These are phyloP conservation scores for Falco concolor DNA, from an alignment of 2,797 vertebrate genomes.

Conservation along the genomic window DNA sequence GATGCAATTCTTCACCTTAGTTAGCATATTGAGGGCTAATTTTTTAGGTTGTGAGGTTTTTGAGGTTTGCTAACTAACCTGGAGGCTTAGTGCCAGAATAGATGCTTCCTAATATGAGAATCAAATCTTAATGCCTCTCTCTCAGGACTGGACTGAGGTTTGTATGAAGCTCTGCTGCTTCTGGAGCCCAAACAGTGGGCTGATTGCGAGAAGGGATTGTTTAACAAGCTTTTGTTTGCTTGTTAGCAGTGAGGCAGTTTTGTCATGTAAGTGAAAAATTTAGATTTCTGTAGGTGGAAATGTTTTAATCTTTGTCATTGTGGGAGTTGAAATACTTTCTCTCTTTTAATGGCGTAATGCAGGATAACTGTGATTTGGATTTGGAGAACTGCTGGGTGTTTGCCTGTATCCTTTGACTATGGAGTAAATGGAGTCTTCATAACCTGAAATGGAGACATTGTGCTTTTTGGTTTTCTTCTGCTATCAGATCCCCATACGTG, in stretches of 20 bases:
- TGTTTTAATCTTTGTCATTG: slow-evolving; percentile 32
- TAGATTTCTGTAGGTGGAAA: background rate
- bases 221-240: background rate
- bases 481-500: slow-evolving; percentile 67
- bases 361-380: background rate
- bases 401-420: background rate
- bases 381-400: background rate
- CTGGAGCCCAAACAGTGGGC: slow-evolving; percentile 7
- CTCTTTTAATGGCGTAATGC: background rate
- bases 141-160: background rate
- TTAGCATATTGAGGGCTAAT: background rate
- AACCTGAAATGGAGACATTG: background rate
- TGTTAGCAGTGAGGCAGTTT: background rate
- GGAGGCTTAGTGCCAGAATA: background rate
- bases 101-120: background rate
- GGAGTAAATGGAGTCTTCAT: background rate
- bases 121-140: background rate
- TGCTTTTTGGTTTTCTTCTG: slow-evolving; percentile 5
- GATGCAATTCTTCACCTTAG: background rate
- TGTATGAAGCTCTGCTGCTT: background rate
- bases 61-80: background rate
- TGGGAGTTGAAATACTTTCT: background rate
- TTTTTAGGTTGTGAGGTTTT: background rate
- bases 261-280: slow-evolving; percentile 4
- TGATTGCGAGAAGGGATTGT: background rate